Percentiles rank a stretch among this genome's conserved stretches.
Conservation (phyloP, 2,888 invertebrate species). For the Pollenia labialis region DNA sequence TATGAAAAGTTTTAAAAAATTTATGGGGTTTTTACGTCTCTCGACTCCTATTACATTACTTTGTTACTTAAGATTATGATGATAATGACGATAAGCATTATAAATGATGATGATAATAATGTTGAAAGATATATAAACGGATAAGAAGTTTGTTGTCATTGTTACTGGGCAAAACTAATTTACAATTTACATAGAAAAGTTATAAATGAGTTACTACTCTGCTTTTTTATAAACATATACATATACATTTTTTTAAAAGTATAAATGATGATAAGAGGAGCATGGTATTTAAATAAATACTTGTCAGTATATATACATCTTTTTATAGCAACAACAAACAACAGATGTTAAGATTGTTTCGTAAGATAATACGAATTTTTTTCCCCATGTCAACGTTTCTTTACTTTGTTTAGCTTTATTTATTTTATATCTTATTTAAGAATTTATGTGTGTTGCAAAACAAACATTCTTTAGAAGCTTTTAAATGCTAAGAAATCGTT, state of each 20-base stretch:
- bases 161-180: conserved; percentile 43
- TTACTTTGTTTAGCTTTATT: background rate
- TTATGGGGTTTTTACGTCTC: conserved; percentile 1
- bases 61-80: conserved; percentile 20
- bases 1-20: conserved; percentile 28
- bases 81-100: conserved; percentile 36
- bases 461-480: conserved; percentile 41
- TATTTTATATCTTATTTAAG: conserved; percentile 13
- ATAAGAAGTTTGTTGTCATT: conserved; percentile 37
- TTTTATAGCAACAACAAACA: conserved; percentile 21
- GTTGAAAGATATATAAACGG: conserved; percentile 54
- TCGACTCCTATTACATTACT: background rate
- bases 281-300: conserved; percentile 19
- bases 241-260: background rate
- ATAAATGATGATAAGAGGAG: conserved; percentile 10
- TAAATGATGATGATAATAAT: conserved; percentile 13
- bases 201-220: conserved; percentile 34
- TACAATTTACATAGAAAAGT: conserved; percentile 48
- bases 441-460: conserved; percentile 30
- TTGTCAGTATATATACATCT: background rate
- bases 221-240: background rate
- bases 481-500: conserved; percentile 49
- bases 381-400: background rate
- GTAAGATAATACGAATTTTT: background rate
- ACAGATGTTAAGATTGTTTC: conserved; percentile 55